Percentiles rank a stretch among this genome's conserved stretches.
These are phyloP conservation scores for Acrocyrtus sp. DNA, from an alignment of 2,888 invertebrate species.

Conservation along the genomic window DNA sequence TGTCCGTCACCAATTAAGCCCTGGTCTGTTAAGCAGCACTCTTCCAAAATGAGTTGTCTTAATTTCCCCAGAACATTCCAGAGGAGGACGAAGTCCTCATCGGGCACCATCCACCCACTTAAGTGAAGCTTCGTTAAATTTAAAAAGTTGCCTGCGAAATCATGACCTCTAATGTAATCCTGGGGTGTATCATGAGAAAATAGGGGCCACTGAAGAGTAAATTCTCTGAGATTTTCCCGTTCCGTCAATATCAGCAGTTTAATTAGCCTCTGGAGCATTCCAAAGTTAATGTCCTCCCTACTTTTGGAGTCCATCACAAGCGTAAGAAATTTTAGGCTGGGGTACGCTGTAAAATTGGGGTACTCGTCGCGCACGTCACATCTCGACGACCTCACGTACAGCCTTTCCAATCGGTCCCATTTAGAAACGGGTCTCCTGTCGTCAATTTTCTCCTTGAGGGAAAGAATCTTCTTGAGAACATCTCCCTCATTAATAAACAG, in stretches of 20 bases:
- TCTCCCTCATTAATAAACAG: conserved; percentile 22
- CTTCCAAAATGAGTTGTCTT: conserved; percentile 19
- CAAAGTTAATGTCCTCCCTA: conserved; percentile 23
- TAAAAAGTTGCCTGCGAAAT: conserved; percentile 21
- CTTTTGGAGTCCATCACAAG: conserved; percentile 30
- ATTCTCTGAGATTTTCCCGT: conserved; percentile 2
- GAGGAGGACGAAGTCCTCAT: conserved; percentile 24
- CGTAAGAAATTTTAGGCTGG: conserved; percentile 11
- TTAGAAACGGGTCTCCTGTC: conserved; percentile 19
- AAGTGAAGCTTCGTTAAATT: conserved; percentile 21
- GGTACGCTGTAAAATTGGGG: conserved; percentile 14
- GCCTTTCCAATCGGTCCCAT: conserved; percentile 14
- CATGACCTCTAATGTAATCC: conserved; percentile 11
- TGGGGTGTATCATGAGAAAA: conserved; percentile 33
- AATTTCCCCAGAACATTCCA: not conserved
- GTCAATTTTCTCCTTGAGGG: conserved; percentile 35
- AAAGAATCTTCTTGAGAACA: conserved; percentile 27
- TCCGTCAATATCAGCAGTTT: conserved; percentile 12
- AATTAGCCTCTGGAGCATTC: conserved; percentile 18
- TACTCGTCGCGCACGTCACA: conserved; percentile 34
- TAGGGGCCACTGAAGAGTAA: conserved; percentile 27
- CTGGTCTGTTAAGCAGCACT: conserved; percentile 28
- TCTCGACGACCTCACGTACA: conserved; percentile 23
- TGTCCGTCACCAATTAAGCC: conserved; percentile 12
- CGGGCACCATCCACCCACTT: conserved; percentile 19